A percentile compares a stretch with the other conserved stretches of the same genome.
Evolutionary conservation across 1,140 invertebrate genomes (phyloP).

Genomic region (Trichonephila clavipes): DNA sequence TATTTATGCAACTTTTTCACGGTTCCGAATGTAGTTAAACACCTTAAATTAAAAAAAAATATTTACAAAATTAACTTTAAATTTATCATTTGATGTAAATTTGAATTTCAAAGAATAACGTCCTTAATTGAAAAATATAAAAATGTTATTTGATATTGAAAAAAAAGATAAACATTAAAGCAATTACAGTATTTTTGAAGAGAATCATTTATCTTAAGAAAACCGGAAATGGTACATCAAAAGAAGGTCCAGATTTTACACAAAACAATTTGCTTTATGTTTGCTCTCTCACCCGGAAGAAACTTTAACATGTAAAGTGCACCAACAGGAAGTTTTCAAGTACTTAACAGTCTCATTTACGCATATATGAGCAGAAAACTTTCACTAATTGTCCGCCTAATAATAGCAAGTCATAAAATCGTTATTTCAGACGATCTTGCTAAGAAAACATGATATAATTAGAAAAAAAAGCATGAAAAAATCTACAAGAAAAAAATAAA

Average conservation of each 20-base stretch:
- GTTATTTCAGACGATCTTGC: neutral
- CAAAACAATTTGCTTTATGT: slow-evolving; percentile 22
- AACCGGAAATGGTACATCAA: neutral
- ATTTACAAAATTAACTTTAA: no score
- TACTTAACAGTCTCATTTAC: neutral
- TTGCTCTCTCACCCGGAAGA: neutral
- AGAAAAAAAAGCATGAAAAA: neutral
- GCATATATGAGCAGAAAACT: neutral
- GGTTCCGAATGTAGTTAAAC: no score
- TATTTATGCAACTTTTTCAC: no score
- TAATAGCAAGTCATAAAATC: slow-evolving; percentile 29
- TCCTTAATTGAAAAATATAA: no score
- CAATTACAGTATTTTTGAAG: neutral
- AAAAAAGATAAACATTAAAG: neutral
- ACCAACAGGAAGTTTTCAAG: neutral
- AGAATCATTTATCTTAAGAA: neutral
- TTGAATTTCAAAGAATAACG: no score
- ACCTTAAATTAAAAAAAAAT: no score
- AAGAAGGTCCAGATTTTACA: neutral
- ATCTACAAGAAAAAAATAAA: neutral
- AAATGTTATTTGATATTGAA: neutral
- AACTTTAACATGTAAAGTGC: neutral
- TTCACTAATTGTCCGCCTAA: slow-evolving; percentile 35
- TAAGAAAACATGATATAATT: slow-evolving; percentile 32
- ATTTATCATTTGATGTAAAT: no score